phyloP scores from a whole-genome alignment of 2,888 invertebrate species.

The Girardia tigrina region DNA sequence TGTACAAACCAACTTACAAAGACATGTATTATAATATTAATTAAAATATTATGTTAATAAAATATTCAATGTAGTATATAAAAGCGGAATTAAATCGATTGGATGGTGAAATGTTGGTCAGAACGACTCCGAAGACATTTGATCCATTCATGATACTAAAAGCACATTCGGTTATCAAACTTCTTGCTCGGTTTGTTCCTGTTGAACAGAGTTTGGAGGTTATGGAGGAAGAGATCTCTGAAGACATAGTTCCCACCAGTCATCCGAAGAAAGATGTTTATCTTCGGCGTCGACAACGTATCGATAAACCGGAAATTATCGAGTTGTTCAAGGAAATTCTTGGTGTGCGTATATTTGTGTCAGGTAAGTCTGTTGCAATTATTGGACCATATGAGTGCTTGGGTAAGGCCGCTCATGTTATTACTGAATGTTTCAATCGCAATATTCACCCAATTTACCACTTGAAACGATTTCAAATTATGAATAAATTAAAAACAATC shows the following conservation, averaged over 20 bases:
- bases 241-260: constrained; percentile 80
- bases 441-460: constrained; percentile 26
- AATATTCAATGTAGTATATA: constrained; percentile 56
- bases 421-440: neutral
- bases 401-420: constrained; percentile 47
- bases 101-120: constrained; percentile 83
- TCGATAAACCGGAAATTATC: constrained; percentile 87
- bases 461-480: constrained; percentile 12
- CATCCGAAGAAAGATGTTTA: constrained; percentile 77
- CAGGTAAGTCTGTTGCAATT: constrained; percentile 88
- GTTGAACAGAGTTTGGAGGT: constrained; percentile 62
- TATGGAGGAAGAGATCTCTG: constrained; percentile 70
- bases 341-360: constrained; percentile 84
- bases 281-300: constrained; percentile 75
- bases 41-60: no score
- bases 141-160: constrained; percentile 92
- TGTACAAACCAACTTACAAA: neutral
- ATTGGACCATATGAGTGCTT: constrained; percentile 83
- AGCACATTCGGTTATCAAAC: constrained; percentile 82
- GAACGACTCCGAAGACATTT: constrained; percentile 84
- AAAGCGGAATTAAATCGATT: constrained; percentile 76
- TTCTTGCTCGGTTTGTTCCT: constrained; percentile 84
- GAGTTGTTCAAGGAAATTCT: constrained; percentile 80
- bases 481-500: neutral
- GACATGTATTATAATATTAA: no score